Base-by-base conservation (phyloP, 2,797 vertebrate species). In the Ambastaia sidthimunki region DNA sequence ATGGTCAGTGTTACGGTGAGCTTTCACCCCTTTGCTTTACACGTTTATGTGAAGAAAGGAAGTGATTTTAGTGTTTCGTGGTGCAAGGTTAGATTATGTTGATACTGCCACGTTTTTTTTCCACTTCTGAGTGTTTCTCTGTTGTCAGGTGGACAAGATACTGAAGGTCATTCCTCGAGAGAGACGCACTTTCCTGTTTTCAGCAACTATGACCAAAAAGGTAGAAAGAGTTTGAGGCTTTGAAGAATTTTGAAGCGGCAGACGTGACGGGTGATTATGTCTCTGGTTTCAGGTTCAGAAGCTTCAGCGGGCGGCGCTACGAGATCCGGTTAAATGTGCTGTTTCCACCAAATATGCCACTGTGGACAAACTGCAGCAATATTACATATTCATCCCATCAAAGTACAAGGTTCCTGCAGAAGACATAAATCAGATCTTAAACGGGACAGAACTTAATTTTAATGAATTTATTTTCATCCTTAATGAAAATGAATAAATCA, bases 131-230 rank as follows among this genome's bases (percentile, higher is more conserved):
- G 7, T 0, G 0, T 67, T n/a, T 48, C 19, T 37, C 19, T 37
- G 34, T 80, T n/a, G 83, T 25, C 87, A 99, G 98, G 97, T 99
- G 83, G 96, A 99, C 90, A 99, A 98, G 89, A 98, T 99, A 83
- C 74, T 99, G 74, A 99, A 98, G 90, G 96, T 98, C 86, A 98
- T 99, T 88, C 98, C 98, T 37, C 93, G 96, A 89, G 97, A 99
- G 7, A 94, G 97, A 82, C 97, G 92, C 48, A 99, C 98, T 0
- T 98, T 95, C 81, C 90, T 99, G 25, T 99, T 99, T 89, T 99
- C 98, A 47, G 98, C 98, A 78, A 99, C 98, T 13, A 99, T 99
- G 98, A 99, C 98, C 12, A 99, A 99, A 91, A 99, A 99, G 96
- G 98, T 99, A 87, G 11, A 18, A 37, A 28, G 50, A n/a, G 15